Base-by-base conservation (phyloP, 2,797 vertebrate species). In the Halcyon smyrnensis region DNA sequence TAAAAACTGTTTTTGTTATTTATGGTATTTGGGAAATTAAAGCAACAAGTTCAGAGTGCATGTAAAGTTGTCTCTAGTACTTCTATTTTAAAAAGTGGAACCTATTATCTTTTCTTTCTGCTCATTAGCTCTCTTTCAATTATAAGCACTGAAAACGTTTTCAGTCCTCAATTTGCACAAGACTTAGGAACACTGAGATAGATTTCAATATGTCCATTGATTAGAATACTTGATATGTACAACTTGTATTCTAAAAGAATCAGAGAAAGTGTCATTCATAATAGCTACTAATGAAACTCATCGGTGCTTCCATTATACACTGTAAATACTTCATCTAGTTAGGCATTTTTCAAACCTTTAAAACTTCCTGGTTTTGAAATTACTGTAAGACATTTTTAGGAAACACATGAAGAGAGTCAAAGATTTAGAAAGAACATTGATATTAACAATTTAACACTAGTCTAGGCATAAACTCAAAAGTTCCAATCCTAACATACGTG, bases 21-120 rank as follows among this genome's bases (percentile, higher is more conserved):
- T 94, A 87, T 56, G 68, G 48, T 37, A 89, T 85, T 89, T 70
- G 34, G 68, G 32, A 89, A 92, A 77, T 63, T 80, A 80, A 87
- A 85, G 64, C 45, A 87, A 79, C 5, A 68, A 83, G 68, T 89
- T 85, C 64, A 85, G n/a, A 62, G 32, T 17, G 10, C 15, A 23
- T 3, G 10, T 15, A 79, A 23, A 74, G 67, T 37, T 83, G 28
- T 70, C 76, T 57, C 43, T 34, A 74, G 46, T n/a, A 45, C n/a
- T 43, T 89, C 4, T 39, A 46, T 90, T 94, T 92, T 32, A 12
- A 81, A 60, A 80, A 69, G 46, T 27, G 27, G 6, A 53, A 64
- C 53, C 60, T 93, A 53, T 17, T 76, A 24, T 56, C 39, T 74
- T 67, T 43, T n/a, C 74, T 76, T 83, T 51, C 63, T 83, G 20